Evolutionary conservation across 2,888 invertebrate species (phyloP).

Genomic region (Hoplodrina ambigua): DNA sequence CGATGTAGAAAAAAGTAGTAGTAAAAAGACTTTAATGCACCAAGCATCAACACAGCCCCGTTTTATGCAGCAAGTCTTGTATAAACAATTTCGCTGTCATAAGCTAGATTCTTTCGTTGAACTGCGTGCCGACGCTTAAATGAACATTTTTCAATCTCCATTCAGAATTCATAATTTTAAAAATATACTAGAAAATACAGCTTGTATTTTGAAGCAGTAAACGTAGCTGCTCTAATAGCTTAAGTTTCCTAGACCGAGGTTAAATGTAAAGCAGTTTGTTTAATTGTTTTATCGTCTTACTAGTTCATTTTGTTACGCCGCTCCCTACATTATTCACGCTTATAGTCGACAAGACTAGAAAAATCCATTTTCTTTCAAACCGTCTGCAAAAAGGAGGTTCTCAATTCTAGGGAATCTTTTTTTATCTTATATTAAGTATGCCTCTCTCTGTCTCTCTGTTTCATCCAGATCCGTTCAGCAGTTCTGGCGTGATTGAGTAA

Average conservation of each 20-base stretch:
- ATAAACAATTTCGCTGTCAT: background rate
- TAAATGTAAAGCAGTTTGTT: conserved; percentile 26
- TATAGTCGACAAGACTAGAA: background rate
- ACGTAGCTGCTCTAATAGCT: conserved; percentile 1
- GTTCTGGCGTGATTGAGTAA: too few relatives aligned
- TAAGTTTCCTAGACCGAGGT: background rate
- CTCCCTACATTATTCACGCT: conserved; percentile 16
- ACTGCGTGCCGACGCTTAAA: conserved; percentile 15
- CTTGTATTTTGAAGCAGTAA: conserved; percentile 1
- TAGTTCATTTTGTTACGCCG: conserved; percentile 20
- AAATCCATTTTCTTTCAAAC: background rate
- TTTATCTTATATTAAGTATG: background rate
- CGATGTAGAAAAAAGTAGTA: too few relatives aligned
- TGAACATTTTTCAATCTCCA: conserved; percentile 16
- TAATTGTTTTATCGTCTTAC: conserved; percentile 31
- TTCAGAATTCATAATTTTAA: conserved; percentile 10
- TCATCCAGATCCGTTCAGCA: too few relatives aligned
- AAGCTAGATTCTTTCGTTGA: background rate
- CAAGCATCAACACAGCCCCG: too few relatives aligned
- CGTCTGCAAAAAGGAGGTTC: too few relatives aligned
- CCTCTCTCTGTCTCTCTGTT: too few relatives aligned
- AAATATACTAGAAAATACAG: conserved; percentile 14
- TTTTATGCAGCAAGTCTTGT: background rate
- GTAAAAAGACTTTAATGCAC: too few relatives aligned
- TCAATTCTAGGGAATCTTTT: too few relatives aligned